Evolutionary conservation across 2,888 invertebrate species (phyloP), one percentile per base, ranked within the genome.

Genomic region (Dynastes maya): DNA sequence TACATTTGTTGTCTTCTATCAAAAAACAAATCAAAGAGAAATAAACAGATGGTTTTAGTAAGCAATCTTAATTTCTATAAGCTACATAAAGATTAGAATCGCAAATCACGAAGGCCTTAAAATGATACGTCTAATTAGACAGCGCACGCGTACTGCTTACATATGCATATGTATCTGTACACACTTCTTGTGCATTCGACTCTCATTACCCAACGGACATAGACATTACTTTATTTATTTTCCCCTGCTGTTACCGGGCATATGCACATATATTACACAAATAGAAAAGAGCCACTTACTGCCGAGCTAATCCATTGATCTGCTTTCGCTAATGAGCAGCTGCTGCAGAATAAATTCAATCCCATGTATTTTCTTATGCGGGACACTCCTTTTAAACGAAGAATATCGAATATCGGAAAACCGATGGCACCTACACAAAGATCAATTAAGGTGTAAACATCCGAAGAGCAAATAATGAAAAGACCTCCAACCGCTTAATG

Each of bases 391-490:
- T 45, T 45, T 11, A 11, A 45, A 45, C 8, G 45, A 45, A 8
- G 45, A 45, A 45, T 45, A 45, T 45, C 45, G 45, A 45, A 45
- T 45, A 45, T 45, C 45, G 22, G 55, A 55, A 55, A 55, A 55
- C 8, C 55, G 6, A 55, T 55, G 37, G n/a, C 64, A 29, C 64
- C 64, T 64, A 64, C 64, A 37, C 32, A 64, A 29, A 37, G 29
- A 64, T 64, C 37, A 32, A 29, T 37, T 64, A 64, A 64, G 29
- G 22, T 32, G 13, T 63, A 64, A 64, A 64, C 55, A 55, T 22
- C 22, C 22, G 55, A 16, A 16, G 22, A 32, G 32, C 64, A 32
- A 64, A 29, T 29, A 32, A 64, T 32, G 29, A 64, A 64, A n/a
- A 29, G 9, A 64, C 32, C 29, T 37, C 37, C 22, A 64, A 64